A percentile compares a stretch with the other conserved stretches of the same genome.
Conservation (phyloP, 2,113 vertebrate genomes). For the Mustela nigripes region DNA sequence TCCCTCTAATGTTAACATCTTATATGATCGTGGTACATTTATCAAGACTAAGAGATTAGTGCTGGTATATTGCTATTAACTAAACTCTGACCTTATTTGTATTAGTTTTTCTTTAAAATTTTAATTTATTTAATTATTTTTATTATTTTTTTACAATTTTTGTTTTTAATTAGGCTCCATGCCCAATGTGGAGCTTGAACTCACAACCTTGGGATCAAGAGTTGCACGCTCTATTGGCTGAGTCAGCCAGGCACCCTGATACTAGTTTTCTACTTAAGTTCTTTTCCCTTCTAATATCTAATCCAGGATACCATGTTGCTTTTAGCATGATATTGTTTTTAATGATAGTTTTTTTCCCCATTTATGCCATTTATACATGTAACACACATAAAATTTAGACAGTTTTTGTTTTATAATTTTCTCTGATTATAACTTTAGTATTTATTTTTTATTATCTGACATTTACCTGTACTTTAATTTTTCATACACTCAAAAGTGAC, state of each 20-base stretch:
- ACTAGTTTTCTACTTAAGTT: background rate
- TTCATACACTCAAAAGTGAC: conserved; percentile 21
- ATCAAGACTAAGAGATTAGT: conserved; percentile 30
- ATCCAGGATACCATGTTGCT: background rate
- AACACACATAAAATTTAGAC: conserved; percentile 5
- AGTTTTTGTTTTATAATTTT: conserved; percentile 53
- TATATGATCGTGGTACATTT: background rate
- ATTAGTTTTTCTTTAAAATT: background rate
- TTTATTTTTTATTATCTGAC: conserved; percentile 24
- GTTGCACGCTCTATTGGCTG: background rate
- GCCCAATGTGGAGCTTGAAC: background rate
- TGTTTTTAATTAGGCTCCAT: background rate
- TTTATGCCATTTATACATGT: background rate
- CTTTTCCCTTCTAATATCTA: background rate
- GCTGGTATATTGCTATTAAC: background rate
- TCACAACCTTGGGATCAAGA: background rate
- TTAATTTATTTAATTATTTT: background rate
- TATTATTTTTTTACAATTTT: background rate
- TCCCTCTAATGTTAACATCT: background rate
- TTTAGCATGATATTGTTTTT: conserved; percentile 13
- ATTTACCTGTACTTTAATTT: conserved; percentile 24
- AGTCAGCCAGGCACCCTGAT: background rate
- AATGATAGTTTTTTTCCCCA: background rate
- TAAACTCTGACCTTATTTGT: conserved; percentile 1
- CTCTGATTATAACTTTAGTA: conserved; percentile 46